These are phyloP conservation scores for Passer montanus DNA, from an alignment of 2,113 vertebrate species.

Conservation along the genomic window DNA sequence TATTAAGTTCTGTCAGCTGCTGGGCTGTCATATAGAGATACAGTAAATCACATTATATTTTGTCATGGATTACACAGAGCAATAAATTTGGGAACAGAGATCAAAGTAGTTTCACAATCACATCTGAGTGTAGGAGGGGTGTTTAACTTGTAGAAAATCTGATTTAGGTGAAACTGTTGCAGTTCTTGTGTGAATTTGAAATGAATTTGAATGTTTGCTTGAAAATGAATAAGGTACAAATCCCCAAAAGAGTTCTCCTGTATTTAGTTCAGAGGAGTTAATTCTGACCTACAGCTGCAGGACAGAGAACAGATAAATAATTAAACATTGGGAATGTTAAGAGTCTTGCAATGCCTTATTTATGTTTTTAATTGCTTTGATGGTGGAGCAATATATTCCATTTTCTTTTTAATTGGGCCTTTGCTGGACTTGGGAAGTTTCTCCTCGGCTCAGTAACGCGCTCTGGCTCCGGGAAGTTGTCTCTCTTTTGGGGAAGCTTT, in stretches of 20 bases:
- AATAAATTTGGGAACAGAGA: slow-evolving; percentile 81
- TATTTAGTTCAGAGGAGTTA: slow-evolving; percentile 52
- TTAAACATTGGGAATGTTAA: slow-evolving; percentile 13
- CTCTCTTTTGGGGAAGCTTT: slow-evolving; percentile 14
- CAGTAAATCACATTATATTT: slow-evolving; percentile 84
- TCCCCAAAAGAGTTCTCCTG: slow-evolving; percentile 61
- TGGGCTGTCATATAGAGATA: slow-evolving; percentile 82
- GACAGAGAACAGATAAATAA: slow-evolving; percentile 51
- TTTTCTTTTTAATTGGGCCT: slow-evolving; percentile 43
- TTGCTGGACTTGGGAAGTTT: not conserved
- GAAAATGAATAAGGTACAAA: slow-evolving; percentile 71
- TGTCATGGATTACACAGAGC: slow-evolving; percentile 82
- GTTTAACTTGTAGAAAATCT: slow-evolving; percentile 83
- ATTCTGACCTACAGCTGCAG: slow-evolving; percentile 62
- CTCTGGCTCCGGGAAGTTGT: not conserved
- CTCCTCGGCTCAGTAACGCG: not conserved
- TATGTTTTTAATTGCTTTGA: slow-evolving; percentile 65
- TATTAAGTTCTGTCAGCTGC: slow-evolving; percentile 87
- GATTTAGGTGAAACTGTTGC: slow-evolving; percentile 81
- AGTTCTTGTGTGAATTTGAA: slow-evolving; percentile 71
- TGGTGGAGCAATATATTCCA: slow-evolving; percentile 52
- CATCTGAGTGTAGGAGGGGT: slow-evolving; percentile 78
- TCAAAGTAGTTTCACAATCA: slow-evolving; percentile 81
- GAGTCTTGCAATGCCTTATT: slow-evolving; percentile 19
- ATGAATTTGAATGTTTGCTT: slow-evolving; percentile 72